These are phyloP conservation scores for Nannobrachium achirus DNA, from an alignment of 2,113 vertebrate species.

Conservation along the genomic window DNA sequence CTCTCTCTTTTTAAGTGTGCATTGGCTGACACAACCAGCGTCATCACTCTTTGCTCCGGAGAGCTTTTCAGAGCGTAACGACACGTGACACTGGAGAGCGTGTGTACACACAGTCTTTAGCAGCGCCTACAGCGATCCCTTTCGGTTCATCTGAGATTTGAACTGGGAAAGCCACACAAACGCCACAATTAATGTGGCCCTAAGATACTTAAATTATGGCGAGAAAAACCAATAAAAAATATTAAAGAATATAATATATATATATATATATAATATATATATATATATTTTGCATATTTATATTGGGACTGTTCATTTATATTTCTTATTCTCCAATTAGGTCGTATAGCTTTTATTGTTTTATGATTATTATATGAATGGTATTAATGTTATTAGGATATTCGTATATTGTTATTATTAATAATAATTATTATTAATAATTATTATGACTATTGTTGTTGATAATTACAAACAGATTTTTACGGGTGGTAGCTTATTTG, in stretches of 20 bases:
- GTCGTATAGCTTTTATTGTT: not conserved
- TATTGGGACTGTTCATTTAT: not conserved
- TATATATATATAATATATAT: constrained; percentile 11
- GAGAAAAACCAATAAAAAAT: not conserved
- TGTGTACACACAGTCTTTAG: constrained; percentile 69
- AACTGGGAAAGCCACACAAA: constrained; percentile 62
- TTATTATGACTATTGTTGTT: not conserved
- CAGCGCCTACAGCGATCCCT: constrained; percentile 87
- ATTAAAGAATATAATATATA: not conserved
- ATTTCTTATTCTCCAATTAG: not conserved
- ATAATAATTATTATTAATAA: not conserved
- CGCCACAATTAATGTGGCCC: constrained; percentile 37
- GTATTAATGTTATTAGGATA: constrained; percentile 1
- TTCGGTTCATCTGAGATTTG: constrained; percentile 80
- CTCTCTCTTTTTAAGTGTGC: constrained; percentile 34
- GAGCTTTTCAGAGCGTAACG: constrained; percentile 72
- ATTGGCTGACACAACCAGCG: constrained; percentile 64
- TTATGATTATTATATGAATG: not conserved
- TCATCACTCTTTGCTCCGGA: constrained; percentile 71
- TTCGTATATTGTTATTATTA: not conserved
- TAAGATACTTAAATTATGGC: constrained; percentile 20
- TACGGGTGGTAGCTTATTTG: not conserved
- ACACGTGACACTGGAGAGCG: constrained; percentile 67
- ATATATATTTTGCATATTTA: not conserved
- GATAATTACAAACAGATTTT: not conserved